Evolutionary conservation across 1,140 invertebrate genomes (phyloP).

Genomic region (Elymnias hypermnestra): DNA sequence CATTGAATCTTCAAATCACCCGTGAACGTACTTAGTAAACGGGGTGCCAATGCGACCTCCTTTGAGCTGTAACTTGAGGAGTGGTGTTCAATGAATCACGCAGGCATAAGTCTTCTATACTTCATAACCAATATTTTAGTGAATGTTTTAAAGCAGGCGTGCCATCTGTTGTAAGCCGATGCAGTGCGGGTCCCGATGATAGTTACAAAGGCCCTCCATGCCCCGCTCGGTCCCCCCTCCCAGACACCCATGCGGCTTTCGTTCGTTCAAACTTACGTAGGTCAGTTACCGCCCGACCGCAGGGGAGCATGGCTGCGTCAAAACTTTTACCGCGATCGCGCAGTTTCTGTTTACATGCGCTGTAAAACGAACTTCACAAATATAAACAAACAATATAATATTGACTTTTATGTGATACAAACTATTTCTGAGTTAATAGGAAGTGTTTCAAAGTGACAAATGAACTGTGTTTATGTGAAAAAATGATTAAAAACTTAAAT

Average conservation of each 20-base stretch:
- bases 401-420: constrained; percentile 47
- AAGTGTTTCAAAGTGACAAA: constrained; percentile 58
- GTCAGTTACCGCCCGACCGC: constrained; percentile 76
- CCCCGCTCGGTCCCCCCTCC: constrained; percentile 44
- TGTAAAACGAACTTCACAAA: constrained; percentile 49
- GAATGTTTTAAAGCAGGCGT: constrained; percentile 68
- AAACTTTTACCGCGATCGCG: constrained; percentile 67
- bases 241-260: constrained; percentile 70
- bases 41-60: constrained; percentile 50
- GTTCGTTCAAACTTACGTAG: constrained; percentile 76
- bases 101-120: constrained; percentile 62
- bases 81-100: constrained; percentile 59
- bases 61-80: constrained; percentile 65
- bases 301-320: constrained; percentile 73
- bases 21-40: constrained; percentile 13
- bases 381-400: constrained; percentile 46
- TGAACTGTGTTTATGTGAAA: constrained; percentile 62
- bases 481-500: constrained; percentile 62
- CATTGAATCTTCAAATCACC: not conserved
- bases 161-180: constrained; percentile 72
- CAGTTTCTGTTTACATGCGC: constrained; percentile 70
- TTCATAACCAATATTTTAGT: constrained; percentile 67
- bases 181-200: constrained; percentile 65
- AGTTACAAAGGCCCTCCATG: constrained; percentile 40
- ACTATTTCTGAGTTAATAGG: constrained; percentile 36